Evolutionary conservation across 2,888 invertebrate genomes (phyloP).

Genomic region (Stenurella melanura): DNA sequence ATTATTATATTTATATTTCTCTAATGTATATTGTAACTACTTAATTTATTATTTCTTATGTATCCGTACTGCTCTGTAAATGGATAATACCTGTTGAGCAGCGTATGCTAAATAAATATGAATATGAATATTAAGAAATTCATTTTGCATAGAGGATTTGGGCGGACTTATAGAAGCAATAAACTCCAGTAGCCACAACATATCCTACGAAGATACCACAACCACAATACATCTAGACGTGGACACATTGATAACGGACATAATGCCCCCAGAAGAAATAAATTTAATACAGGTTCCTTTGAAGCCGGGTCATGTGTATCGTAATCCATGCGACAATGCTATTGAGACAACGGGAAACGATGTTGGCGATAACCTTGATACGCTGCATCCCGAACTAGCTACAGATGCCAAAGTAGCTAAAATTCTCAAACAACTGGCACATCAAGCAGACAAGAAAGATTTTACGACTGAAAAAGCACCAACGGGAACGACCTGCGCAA

Average conservation of each 20-base stretch:
- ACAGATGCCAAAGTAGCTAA: conserved; percentile 65
- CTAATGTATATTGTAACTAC: no score
- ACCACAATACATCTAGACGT: conserved; percentile 48
- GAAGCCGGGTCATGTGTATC: conserved; percentile 63
- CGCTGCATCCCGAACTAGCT: conserved; percentile 63
- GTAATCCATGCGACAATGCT: conserved; percentile 70
- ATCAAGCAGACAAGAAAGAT: conserved; percentile 48
- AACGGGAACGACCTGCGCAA: no score
- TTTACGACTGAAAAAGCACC: no score
- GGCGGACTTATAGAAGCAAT: conserved; percentile 25
- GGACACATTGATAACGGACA: conserved; percentile 66
- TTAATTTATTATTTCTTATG: no score
- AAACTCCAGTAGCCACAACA: conserved; percentile 19
- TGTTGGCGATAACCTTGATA: conserved; percentile 69
- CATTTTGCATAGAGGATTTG: conserved; percentile 33
- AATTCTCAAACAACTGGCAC: conserved; percentile 60
- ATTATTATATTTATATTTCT: no score
- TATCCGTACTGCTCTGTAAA: no score
- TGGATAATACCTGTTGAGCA: no score
- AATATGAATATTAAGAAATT: neutral
- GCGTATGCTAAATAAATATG: no score
- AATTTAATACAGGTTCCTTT: conserved; percentile 68
- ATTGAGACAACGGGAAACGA: conserved; percentile 71
- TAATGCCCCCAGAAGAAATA: conserved; percentile 63
- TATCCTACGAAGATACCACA: neutral